Evolutionary conservation across 2,888 invertebrate genomes (phyloP).

Genomic region (Pammene fasciana): DNA sequence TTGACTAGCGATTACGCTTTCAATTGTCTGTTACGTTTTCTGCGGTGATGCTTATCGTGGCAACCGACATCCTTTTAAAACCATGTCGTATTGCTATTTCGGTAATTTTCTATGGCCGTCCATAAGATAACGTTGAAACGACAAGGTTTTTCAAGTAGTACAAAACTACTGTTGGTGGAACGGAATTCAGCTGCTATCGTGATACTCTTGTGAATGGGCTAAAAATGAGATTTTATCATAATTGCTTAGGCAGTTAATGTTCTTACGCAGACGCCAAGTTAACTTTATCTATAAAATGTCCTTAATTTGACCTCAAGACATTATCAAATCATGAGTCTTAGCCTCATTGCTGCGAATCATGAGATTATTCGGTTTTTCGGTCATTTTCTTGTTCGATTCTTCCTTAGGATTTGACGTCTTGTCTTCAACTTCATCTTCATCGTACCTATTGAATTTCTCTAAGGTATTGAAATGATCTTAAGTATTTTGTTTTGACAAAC

Average conservation of each 20-base stretch:
- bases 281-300: not conserved
- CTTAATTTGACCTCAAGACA: not conserved
- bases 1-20: conserved; percentile 68
- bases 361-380: too few relatives aligned
- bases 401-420: too few relatives aligned
- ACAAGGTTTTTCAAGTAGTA: conserved; percentile 43
- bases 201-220: conserved; percentile 31
- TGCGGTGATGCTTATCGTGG: conserved; percentile 56
- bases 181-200: conserved; percentile 8
- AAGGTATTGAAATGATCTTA: too few relatives aligned
- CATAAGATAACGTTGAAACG: not conserved
- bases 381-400: too few relatives aligned
- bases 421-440: too few relatives aligned
- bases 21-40: conserved; percentile 64
- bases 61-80: conserved; percentile 48
- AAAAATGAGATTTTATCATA: conserved; percentile 24
- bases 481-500: too few relatives aligned
- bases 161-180: conserved; percentile 46
- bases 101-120: not conserved
- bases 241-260: conserved; percentile 24
- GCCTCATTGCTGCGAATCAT: too few relatives aligned
- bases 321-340: too few relatives aligned
- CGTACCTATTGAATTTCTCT: too few relatives aligned
- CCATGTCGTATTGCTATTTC: conserved; percentile 4
- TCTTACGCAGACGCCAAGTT: conserved; percentile 1